A percentile compares a stretch with the other conserved stretches of the same genome.
phyloP scores from a whole-genome alignment of 2,797 vertebrate species.

The Diceros bicornis region DNA sequence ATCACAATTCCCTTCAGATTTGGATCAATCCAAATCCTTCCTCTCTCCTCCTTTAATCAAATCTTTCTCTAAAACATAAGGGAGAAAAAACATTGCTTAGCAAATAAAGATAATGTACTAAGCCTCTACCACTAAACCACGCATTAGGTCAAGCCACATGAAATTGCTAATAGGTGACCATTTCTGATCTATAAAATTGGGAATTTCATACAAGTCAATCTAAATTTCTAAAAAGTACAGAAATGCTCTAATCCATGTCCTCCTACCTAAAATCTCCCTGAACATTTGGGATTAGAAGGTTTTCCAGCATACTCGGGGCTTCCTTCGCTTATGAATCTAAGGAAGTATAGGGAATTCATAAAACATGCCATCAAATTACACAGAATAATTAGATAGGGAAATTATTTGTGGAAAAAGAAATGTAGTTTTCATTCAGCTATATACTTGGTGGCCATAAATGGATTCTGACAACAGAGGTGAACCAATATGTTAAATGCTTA shows the following conservation, averaged over 20 bases:
- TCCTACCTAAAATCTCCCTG: neutral
- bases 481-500: neutral
- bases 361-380: slow-evolving; percentile 2
- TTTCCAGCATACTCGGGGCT: neutral
- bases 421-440: neutral
- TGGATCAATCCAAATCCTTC: neutral
- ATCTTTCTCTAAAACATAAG: neutral
- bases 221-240: neutral
- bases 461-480: slow-evolving; percentile 11
- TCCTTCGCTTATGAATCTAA: neutral
- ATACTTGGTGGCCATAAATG: neutral
- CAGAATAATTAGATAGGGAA: slow-evolving; percentile 2
- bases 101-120: neutral
- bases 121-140: neutral
- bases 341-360: neutral
- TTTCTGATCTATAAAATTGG: neutral
- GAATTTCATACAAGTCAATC: neutral
- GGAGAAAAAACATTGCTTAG: neutral
- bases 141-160: neutral
- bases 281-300: neutral
- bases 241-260: neutral
- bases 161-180: neutral
- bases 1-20: neutral
- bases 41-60: neutral
- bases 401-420: neutral